Evolutionary conservation across 2,888 invertebrate species (phyloP).

Genomic region (Cephus pygmeus): DNA sequence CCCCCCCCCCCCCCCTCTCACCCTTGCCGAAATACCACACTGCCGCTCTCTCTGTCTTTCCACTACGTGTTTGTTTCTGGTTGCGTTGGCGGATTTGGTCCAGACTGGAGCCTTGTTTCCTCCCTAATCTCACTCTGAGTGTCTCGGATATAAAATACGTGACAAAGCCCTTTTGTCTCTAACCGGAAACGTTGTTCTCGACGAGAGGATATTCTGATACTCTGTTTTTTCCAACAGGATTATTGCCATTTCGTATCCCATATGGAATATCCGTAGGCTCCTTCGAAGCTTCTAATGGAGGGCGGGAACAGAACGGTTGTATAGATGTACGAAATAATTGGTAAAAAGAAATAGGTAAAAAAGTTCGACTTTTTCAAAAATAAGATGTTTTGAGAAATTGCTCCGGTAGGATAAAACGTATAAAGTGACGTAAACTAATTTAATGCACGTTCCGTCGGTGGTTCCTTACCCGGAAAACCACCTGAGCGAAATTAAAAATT

Average conservation of each 20-base stretch:
- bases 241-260: neutral
- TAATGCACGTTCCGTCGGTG: neutral
- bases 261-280: neutral
- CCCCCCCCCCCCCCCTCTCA: constrained; percentile 19
- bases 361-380: neutral
- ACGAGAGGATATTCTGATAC: neutral
- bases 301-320: neutral
- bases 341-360: constrained; percentile 6
- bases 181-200: neutral
- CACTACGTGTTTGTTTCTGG: constrained; percentile 45
- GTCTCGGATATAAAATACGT: constrained; percentile 4
- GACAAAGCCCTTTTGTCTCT: constrained; percentile 5
- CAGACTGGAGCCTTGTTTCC: constrained; percentile 36
- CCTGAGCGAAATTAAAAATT: neutral
- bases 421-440: neutral
- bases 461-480: neutral
- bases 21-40: neutral
- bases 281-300: neutral
- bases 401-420: neutral
- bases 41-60: constrained; percentile 5
- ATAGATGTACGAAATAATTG: neutral
- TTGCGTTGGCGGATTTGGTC: constrained; percentile 44
- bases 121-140: constrained; percentile 34
- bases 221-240: neutral
- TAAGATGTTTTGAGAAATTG: neutral